Percentiles rank a stretch among this genome's conserved stretches.
Conservation (phyloP, 37 sponge, comb jelly and placozoan species). For the Crambe crambe region DNA sequence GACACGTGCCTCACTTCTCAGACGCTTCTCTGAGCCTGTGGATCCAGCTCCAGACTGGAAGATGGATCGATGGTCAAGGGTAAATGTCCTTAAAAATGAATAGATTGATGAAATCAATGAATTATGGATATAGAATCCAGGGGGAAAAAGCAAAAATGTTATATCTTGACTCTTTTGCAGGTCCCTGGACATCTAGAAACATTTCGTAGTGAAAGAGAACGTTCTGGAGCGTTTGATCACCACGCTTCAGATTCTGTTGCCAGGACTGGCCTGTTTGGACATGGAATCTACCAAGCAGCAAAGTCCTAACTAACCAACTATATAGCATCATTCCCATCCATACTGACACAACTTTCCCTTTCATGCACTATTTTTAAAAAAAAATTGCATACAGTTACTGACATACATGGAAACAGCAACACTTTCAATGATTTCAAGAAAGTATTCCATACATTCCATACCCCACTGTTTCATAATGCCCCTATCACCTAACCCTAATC, state of each 20-base stretch:
- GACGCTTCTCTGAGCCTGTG: slow-evolving; percentile 75
- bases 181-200: slow-evolving; percentile 62
- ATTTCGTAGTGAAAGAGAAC: slow-evolving; percentile 63
- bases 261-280: slow-evolving; percentile 71
- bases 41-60: slow-evolving; percentile 77
- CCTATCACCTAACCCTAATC: too few relatives aligned
- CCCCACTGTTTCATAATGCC: too few relatives aligned
- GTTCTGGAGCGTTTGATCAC: slow-evolving; percentile 54
- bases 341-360: too few relatives aligned
- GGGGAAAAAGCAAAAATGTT: too few relatives aligned
- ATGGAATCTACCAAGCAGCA: slow-evolving; percentile 73
- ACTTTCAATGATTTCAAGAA: too few relatives aligned
- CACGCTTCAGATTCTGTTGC: slow-evolving; percentile 71
- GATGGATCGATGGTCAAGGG: slow-evolving; percentile 69
- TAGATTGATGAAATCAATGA: neutral
- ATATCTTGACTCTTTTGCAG: slow-evolving; percentile 34
- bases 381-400: too few relatives aligned
- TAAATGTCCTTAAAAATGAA: too few relatives aligned
- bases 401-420: too few relatives aligned
- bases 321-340: too few relatives aligned
- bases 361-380: too few relatives aligned
- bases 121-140: neutral
- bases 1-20: slow-evolving; percentile 77
- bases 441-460: too few relatives aligned
- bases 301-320: slow-evolving; percentile 39